Percentiles rank a stretch among this genome's conserved stretches.
Conservation (phyloP, 2,113 vertebrate genomes). For the Megaleporinus macrocephalus region DNA sequence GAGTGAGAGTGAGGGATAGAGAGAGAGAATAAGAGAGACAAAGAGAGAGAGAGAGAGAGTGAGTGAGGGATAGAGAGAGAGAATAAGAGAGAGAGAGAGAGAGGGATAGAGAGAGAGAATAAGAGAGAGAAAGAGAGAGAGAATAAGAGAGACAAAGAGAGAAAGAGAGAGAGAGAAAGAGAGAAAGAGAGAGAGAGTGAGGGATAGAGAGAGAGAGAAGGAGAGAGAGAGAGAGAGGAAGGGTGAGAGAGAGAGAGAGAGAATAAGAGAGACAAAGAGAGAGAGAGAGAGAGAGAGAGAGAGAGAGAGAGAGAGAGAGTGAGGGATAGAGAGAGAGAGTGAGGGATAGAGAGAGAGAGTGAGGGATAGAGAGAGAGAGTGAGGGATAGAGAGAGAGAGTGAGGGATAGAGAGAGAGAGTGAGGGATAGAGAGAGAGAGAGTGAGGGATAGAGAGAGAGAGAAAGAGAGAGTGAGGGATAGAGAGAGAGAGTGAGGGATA, state of each 20-base stretch:
- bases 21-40: neutral
- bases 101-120: too few species aligned
- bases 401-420: neutral
- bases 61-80: neutral
- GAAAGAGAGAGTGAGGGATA: too few species aligned
- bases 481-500: neutral
- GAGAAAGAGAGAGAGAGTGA: too few species aligned
- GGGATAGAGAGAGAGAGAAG: neutral
- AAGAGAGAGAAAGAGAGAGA: neutral
- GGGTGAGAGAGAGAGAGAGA: neutral
- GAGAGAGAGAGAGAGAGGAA: too few species aligned
- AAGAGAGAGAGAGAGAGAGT: neutral
- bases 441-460: neutral
- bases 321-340: too few species aligned
- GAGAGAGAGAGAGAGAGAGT: neutral
- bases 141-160: neutral
- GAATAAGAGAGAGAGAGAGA: neutral
- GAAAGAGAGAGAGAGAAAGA: neutral
- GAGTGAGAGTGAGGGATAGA: neutral
- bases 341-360: too few species aligned
- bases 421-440: neutral
- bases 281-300: neutral
- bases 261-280: too few species aligned
- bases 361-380: too few species aligned
- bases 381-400: too few species aligned